Conservation (phyloP, 2,113 vertebrate species). For the Microcebus lehilahytsara region DNA sequence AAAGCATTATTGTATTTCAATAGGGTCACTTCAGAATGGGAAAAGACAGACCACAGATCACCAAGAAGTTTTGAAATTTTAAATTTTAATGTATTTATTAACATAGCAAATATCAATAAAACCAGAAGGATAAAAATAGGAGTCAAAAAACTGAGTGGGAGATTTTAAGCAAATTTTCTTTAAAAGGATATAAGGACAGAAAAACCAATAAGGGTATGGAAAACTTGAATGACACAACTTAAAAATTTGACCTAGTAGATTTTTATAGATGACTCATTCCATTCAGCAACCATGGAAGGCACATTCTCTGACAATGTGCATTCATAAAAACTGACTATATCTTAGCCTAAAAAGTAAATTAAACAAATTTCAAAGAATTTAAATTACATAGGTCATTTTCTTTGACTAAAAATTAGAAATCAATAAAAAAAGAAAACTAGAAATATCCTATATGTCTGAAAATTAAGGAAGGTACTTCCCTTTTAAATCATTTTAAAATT, state of each 20-base stretch:
- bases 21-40: not conserved
- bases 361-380: conserved; percentile 3
- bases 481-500: not conserved
- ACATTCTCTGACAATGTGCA: not conserved
- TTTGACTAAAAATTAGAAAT: not conserved
- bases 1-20: not conserved
- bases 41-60: not conserved
- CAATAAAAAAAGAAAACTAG: not conserved
- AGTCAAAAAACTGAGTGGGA: not conserved
- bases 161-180: not conserved
- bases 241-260: not conserved
- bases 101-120: not conserved
- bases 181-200: not conserved
- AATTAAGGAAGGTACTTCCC: not conserved
- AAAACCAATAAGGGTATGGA: not conserved
- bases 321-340: not conserved
- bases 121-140: not conserved
- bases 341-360: not conserved
- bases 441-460: not conserved
- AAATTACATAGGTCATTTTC: not conserved
- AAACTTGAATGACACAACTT: not conserved
- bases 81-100: not conserved
- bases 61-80: not conserved
- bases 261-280: not conserved
- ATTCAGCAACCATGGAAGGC: not conserved